Evolutionary conservation across 2,797 vertebrate genomes (phyloP).

Genomic region (Thunnus albacares): DNA sequence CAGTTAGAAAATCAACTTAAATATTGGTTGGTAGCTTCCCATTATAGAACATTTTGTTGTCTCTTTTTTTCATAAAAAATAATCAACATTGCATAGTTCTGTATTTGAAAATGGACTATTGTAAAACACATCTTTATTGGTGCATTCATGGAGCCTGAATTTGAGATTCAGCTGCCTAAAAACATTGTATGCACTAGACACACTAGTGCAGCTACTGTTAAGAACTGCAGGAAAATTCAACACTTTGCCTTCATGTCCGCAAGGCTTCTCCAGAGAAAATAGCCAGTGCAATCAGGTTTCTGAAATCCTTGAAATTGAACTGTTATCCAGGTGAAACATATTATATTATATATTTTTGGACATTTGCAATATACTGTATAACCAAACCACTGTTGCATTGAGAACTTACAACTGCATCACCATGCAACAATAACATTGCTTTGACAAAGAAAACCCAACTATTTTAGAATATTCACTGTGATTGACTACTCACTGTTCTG

Average conservation of each 20-base stretch:
- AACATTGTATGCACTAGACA: constrained; percentile 5
- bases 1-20: background rate
- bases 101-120: background rate
- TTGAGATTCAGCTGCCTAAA: background rate
- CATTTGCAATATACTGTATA: background rate
- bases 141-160: constrained; percentile 5
- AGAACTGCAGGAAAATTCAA: background rate
- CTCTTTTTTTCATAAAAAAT: background rate
- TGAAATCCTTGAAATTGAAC: constrained; percentile 18
- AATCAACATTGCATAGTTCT: background rate
- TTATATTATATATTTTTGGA: background rate
- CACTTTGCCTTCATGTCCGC: background rate
- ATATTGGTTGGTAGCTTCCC: background rate
- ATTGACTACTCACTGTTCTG: background rate
- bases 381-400: background rate
- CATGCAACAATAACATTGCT: no score
- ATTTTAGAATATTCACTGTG: background rate
- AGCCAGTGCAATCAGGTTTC: background rate
- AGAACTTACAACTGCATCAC: background rate
- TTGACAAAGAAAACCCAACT: no score
- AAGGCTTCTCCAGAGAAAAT: constrained; percentile 1
- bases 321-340: background rate
- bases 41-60: background rate
- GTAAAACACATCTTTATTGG: no score
- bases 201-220: no score